phyloP scores from a whole-genome alignment of 2,888 invertebrate species.

The Eilema depressum region DNA sequence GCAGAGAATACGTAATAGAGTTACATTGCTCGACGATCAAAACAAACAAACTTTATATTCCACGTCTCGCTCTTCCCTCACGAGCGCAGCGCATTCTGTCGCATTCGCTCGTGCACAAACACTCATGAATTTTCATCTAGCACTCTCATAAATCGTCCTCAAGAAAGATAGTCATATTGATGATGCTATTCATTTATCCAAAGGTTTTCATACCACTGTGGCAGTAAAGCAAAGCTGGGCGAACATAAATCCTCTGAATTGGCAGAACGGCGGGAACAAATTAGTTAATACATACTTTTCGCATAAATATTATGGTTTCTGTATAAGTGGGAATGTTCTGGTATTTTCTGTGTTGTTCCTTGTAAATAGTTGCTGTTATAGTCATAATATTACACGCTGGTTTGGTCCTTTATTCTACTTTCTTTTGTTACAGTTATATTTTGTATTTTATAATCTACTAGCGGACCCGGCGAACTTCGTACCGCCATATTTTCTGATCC shows the following conservation, averaged over 20 bases:
- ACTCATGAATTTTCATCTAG: slow-evolving; percentile 29
- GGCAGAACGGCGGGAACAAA: slow-evolving; percentile 54
- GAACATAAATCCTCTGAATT: slow-evolving; percentile 51
- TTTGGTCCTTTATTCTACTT: background rate
- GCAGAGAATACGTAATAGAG: background rate
- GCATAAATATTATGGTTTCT: slow-evolving; percentile 26
- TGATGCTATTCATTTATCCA: slow-evolving; percentile 22
- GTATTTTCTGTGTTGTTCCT: slow-evolving; percentile 18
- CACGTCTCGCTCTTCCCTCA: background rate
- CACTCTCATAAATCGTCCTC: slow-evolving; percentile 24
- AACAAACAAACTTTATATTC: background rate
- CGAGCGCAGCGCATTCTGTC: background rate
- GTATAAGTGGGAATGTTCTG: slow-evolving; percentile 24
- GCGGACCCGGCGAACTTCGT: too few species aligned
- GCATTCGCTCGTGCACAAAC: slow-evolving; percentile 16
- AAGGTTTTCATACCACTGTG: slow-evolving; percentile 23
- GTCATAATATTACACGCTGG: background rate
- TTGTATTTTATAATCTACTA: too few species aligned
- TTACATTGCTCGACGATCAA: background rate
- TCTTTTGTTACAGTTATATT: too few species aligned
- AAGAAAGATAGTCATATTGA: slow-evolving; percentile 21
- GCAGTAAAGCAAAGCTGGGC: slow-evolving; percentile 53
- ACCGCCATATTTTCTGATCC: too few species aligned
- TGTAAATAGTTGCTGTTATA: slow-evolving; percentile 17
- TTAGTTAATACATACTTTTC: slow-evolving; percentile 50